These are phyloP conservation scores for Phalacrocorax carbo DNA, from an alignment of 2,113 vertebrate genomes.

Conservation along the genomic window DNA sequence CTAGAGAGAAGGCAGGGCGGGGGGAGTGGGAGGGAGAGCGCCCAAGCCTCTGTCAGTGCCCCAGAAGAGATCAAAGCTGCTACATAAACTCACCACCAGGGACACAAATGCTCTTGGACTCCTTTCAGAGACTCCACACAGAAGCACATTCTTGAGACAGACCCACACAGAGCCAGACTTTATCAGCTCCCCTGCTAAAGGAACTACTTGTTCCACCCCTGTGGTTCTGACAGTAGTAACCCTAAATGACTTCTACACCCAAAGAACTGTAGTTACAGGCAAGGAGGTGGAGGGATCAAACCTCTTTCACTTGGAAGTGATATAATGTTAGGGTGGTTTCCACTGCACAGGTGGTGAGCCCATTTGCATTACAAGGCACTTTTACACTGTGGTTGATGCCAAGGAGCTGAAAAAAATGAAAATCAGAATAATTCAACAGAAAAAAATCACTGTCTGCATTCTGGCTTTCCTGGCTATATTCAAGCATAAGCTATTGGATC, in stretches of 20 bases:
- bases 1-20: neutral
- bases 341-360: neutral
- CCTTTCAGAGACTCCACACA: neutral
- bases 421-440: neutral
- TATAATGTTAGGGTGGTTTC: neutral
- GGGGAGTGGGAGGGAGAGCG: neutral
- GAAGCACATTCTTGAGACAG: neutral
- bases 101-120: neutral
- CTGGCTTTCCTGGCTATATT: neutral
- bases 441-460: neutral
- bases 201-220: neutral
- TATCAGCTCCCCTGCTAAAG: neutral
- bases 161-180: neutral
- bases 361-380: neutral
- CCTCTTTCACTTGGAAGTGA: neutral
- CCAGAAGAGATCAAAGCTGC: neutral
- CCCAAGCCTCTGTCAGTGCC: neutral
- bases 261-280: neutral
- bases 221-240: neutral
- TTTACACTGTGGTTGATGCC: neutral
- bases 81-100: neutral
- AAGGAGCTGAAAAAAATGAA: neutral
- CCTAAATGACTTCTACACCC: neutral
- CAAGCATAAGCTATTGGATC: neutral
- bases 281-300: neutral